These are phyloP conservation scores for Ctenosaura bakeri DNA, from an alignment of 2,797 vertebrate genomes.

Conservation along the genomic window DNA sequence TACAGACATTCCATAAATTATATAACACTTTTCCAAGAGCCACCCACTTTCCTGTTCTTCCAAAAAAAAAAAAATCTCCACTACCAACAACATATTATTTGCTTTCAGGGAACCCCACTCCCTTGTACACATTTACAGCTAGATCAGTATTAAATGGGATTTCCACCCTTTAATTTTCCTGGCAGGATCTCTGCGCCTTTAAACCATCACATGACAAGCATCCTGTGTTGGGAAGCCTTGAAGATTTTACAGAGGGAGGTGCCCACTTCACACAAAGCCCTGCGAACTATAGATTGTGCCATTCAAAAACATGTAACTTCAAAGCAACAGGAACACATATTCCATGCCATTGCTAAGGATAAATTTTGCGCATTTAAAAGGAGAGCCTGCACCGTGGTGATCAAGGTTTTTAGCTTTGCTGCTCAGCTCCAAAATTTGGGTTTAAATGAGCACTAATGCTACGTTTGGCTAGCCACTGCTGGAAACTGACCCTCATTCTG, in stretches of 20 bases:
- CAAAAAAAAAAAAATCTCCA: background rate
- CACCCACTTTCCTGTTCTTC: constrained; percentile 16
- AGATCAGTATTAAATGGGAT: background rate
- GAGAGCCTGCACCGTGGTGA: background rate
- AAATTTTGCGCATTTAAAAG: background rate
- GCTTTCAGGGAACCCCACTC: background rate
- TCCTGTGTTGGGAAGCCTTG: background rate
- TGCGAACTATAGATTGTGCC: background rate
- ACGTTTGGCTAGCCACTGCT: background rate
- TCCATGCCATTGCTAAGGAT: background rate
- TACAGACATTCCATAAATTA: constrained; percentile 19
- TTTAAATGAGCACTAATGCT: background rate
- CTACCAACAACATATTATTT: background rate
- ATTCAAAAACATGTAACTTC: background rate
- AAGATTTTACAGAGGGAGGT: background rate
- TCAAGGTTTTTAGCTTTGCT: background rate
- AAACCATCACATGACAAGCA: background rate
- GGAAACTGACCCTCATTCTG: background rate
- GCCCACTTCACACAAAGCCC: background rate
- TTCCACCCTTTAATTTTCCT: background rate
- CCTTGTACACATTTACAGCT: background rate
- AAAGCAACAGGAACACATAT: background rate
- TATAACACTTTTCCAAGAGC: constrained; percentile 17
- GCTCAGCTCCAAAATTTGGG: background rate
- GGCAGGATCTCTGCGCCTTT: background rate